A percentile compares a stretch with the other conserved stretches of the same genome.
Conservation (phyloP, 37 sponge, comb jelly and placozoan genomes). For the Dysidea cf. avara region DNA sequence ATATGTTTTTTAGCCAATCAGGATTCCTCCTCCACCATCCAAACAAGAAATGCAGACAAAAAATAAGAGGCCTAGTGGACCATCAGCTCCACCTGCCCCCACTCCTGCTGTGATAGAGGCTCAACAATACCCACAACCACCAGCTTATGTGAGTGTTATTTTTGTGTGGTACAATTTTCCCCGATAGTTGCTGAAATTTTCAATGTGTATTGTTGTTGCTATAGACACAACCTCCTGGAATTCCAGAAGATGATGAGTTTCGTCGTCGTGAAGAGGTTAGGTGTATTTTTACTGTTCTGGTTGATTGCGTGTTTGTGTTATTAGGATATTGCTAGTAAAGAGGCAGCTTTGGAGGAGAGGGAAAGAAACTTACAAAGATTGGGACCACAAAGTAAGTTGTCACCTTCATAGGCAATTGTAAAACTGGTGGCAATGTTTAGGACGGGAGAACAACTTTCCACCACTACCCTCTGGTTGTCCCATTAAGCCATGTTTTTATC, state of each 20-base stretch:
- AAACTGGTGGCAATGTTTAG: neutral
- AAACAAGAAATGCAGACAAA: conserved; percentile 31
- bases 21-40: conserved; percentile 64
- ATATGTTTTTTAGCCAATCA: conserved; percentile 12
- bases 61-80: conserved; percentile 31
- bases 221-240: conserved; percentile 22
- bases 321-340: conserved; percentile 58
- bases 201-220: neutral
- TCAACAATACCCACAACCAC: neutral
- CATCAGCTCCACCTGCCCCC: conserved; percentile 47
- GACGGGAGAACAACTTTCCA: conserved; percentile 87
- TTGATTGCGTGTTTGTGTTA: neutral
- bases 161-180: no score
- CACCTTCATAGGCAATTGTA: no score
- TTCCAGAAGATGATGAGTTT: conserved; percentile 32
- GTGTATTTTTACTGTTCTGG: neutral
- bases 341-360: conserved; percentile 34
- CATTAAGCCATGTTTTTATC: conserved; percentile 90
- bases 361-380: conserved; percentile 48
- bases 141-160: neutral
- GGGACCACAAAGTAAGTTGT: conserved; percentile 16
- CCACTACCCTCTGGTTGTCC: conserved; percentile 82
- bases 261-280: conserved; percentile 48
- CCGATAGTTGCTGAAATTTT: neutral
- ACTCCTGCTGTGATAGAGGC: conserved; percentile 42